phyloP scores from a whole-genome alignment of 2,797 vertebrate genomes.

The Tachyglossus aculeatus region DNA sequence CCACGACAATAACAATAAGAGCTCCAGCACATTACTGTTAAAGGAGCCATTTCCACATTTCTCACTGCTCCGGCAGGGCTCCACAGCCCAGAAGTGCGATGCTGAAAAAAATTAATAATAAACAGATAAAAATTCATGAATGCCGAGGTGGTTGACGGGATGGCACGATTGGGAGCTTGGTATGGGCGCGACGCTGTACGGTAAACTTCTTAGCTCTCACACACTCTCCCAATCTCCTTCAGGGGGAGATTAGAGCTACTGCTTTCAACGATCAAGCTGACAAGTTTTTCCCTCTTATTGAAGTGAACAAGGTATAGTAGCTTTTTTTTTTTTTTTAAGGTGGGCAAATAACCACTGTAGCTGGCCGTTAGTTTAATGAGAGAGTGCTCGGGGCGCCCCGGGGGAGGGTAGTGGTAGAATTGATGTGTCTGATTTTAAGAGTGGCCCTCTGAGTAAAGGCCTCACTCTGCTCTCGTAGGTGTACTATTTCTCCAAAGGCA shows the following conservation, averaged over 20 bases:
- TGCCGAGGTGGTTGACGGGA: no score
- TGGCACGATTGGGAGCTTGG: not conserved
- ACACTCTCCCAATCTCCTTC: constrained; percentile 40
- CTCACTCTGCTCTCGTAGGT: constrained; percentile 78
- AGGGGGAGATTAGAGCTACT: constrained; percentile 96
- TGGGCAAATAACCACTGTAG: constrained; percentile 13
- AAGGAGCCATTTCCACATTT: no score
- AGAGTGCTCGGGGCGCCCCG: not conserved
- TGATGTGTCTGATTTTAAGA: constrained; percentile 22
- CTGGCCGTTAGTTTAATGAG: not conserved
- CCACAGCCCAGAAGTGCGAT: no score
- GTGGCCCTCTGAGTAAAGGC: constrained; percentile 7
- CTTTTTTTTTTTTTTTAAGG: constrained; percentile 11
- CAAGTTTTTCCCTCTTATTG: constrained; percentile 91
- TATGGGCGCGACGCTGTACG: constrained; percentile 21
- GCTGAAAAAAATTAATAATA: no score
- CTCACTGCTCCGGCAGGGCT: no score
- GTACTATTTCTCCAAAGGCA: constrained; percentile 92
- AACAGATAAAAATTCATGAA: no score
- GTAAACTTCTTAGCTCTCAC: constrained; percentile 41
- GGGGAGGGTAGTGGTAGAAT: constrained; percentile 42
- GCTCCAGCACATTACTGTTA: no score
- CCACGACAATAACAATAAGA: no score
- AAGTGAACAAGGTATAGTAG: constrained; percentile 89
- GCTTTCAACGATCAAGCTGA: constrained; percentile 97